Percentiles rank a stretch among this genome's conserved stretches.
Evolutionary conservation across 1,140 invertebrate genomes (phyloP).

Genomic region (Sminthurides bifidus): DNA sequence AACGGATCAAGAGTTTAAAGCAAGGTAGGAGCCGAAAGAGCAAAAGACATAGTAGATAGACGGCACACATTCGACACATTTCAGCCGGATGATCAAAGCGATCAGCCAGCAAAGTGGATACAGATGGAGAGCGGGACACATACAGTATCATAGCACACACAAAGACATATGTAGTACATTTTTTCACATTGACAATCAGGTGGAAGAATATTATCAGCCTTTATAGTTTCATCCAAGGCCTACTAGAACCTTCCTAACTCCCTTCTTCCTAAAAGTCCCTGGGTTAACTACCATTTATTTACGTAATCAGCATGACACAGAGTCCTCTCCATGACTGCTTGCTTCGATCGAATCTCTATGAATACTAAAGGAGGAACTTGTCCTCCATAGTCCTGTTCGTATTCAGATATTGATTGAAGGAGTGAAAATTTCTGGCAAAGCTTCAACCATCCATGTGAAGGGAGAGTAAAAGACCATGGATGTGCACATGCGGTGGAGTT

Average conservation of each 20-base stretch:
- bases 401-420: too few species aligned
- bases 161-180: constrained; percentile 8
- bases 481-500: too few species aligned
- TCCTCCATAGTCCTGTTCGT: too few species aligned
- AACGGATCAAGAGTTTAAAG: constrained; percentile 23
- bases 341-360: too few species aligned
- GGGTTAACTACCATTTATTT: background rate
- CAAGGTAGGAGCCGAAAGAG: constrained; percentile 30
- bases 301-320: background rate
- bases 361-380: too few species aligned
- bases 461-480: too few species aligned
- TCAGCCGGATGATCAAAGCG: constrained; percentile 22
- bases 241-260: background rate
- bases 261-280: background rate
- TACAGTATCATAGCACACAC: constrained; percentile 20
- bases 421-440: too few species aligned
- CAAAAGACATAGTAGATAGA: constrained; percentile 27
- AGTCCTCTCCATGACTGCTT: background rate
- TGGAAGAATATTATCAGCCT: too few species aligned
- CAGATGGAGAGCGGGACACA: constrained; percentile 31
- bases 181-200: too few species aligned
- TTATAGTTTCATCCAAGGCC: background rate
- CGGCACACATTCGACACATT: too few species aligned
- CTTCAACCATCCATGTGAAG: too few species aligned
- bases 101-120: constrained; percentile 29